phyloP scores from a whole-genome alignment of 2,113 vertebrate genomes.

The Dipodomys ordii region DNA sequence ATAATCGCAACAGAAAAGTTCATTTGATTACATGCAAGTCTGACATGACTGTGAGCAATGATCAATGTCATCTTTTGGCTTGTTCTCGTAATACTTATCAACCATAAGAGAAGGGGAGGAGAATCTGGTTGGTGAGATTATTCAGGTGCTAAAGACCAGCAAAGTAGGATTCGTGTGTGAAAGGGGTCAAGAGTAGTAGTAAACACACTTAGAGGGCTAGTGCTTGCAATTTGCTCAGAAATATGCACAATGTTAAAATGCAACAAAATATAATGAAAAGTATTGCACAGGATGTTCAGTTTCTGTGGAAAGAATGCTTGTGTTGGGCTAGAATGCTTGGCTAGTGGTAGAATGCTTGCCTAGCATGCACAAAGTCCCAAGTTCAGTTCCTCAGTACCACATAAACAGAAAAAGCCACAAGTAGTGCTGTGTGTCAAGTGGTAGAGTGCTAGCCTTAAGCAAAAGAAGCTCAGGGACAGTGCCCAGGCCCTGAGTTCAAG shows the following conservation, averaged over 20 bases:
- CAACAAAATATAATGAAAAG: slow-evolving; percentile 23
- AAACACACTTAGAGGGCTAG: background rate
- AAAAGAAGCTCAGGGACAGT: too few relatives aligned
- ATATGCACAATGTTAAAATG: slow-evolving; percentile 3
- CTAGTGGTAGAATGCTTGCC: too few relatives aligned
- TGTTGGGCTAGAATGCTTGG: too few relatives aligned
- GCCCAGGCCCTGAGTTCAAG: too few relatives aligned
- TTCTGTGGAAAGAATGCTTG: background rate
- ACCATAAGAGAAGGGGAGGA: background rate
- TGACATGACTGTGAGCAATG: background rate
- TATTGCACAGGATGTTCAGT: background rate
- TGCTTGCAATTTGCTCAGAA: slow-evolving; percentile 15
- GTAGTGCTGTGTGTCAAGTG: too few relatives aligned
- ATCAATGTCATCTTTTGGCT: slow-evolving; percentile 3
- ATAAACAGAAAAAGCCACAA: too few relatives aligned
- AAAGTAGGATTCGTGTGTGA: background rate
- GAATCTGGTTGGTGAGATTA: background rate
- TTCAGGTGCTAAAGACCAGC: background rate
- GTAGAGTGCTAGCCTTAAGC: too few relatives aligned
- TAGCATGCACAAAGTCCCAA: too few relatives aligned
- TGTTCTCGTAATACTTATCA: background rate
- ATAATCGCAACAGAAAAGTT: background rate
- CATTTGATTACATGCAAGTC: too few relatives aligned
- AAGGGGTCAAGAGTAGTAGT: background rate
- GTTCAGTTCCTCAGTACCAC: too few relatives aligned